Percentiles rank a stretch among this genome's conserved stretches.
Conservation (phyloP, 1,140 invertebrate genomes). For the Anoplolepis gracilipes region DNA sequence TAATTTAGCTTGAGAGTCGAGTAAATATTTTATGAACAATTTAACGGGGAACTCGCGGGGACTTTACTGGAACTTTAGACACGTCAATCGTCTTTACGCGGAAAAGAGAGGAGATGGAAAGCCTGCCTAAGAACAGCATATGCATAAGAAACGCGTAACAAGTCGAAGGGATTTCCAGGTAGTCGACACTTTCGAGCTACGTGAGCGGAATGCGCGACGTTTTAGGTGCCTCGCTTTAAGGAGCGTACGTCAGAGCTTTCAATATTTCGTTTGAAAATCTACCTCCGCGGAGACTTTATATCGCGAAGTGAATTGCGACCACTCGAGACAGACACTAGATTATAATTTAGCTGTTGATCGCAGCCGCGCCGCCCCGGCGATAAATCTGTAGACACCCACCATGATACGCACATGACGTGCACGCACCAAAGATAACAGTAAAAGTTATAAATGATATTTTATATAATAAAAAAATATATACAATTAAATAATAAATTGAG, state of each 20-base stretch:
- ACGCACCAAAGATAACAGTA: constrained; percentile 30
- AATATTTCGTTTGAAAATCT: constrained; percentile 25
- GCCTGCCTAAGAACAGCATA: constrained; percentile 5
- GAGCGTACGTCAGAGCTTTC: neutral
- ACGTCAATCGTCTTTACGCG: constrained; percentile 13
- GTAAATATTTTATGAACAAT: neutral
- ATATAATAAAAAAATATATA: neutral
- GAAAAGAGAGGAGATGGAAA: neutral
- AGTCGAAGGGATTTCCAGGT: constrained; percentile 50
- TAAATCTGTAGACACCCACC: constrained; percentile 54
- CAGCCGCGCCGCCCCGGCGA: constrained; percentile 13
- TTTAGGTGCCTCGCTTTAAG: too few relatives aligned
- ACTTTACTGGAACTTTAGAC: neutral
- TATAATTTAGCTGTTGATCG: constrained; percentile 50
- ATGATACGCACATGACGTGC: constrained; percentile 33
- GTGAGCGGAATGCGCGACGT: constrained; percentile 37
- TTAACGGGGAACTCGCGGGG: neutral
- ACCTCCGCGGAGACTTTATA: constrained; percentile 11
- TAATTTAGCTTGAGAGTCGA: neutral
- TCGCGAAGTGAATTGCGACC: constrained; percentile 39
- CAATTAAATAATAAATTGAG: neutral
- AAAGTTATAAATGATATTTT: constrained; percentile 46
- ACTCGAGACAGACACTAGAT: constrained; percentile 33
- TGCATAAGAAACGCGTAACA: constrained; percentile 52
- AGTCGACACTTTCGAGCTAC: constrained; percentile 49